Evolutionary conservation across 2,888 invertebrate species (phyloP).

Genomic region (Encarsia formosa): DNA sequence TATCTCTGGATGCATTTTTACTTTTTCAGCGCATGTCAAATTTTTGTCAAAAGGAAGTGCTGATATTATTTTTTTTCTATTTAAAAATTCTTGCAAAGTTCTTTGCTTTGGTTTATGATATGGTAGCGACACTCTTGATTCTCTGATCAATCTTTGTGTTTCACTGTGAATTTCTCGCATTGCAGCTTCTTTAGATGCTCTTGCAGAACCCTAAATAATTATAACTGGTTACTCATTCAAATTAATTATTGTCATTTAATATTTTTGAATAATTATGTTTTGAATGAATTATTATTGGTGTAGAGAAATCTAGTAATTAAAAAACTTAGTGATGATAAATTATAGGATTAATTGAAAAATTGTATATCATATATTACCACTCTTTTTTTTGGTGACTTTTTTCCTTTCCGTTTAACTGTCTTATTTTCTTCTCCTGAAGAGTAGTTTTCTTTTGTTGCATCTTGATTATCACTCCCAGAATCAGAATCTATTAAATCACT

Average conservation of each 20-base stretch:
- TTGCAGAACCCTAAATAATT: constrained; percentile 21
- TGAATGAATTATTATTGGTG: background rate
- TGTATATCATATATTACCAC: constrained; percentile 17
- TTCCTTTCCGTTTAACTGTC: constrained; percentile 12
- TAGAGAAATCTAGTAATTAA: background rate
- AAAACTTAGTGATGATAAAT: background rate
- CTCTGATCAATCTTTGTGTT: constrained; percentile 75
- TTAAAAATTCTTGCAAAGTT: constrained; percentile 75
- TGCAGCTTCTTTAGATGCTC: constrained; percentile 56
- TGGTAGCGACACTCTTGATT: constrained; percentile 72
- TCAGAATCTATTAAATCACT: constrained; percentile 35
- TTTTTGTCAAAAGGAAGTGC: constrained; percentile 42
- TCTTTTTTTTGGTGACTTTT: constrained; percentile 24
- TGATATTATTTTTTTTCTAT: constrained; percentile 48
- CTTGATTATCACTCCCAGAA: constrained; percentile 30
- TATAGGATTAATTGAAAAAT: background rate
- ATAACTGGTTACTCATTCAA: background rate
- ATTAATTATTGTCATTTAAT: background rate
- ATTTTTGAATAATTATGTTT: background rate
- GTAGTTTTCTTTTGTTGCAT: background rate
- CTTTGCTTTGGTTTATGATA: constrained; percentile 82
- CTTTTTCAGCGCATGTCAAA: constrained; percentile 50
- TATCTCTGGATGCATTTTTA: constrained; percentile 64
- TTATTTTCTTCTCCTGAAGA: constrained; percentile 19
- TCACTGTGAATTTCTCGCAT: constrained; percentile 78